Evolutionary conservation across 2,888 invertebrate genomes (phyloP), one percentile per base, ranked within the genome.

Genomic region (Platerodrilus igneus): DNA sequence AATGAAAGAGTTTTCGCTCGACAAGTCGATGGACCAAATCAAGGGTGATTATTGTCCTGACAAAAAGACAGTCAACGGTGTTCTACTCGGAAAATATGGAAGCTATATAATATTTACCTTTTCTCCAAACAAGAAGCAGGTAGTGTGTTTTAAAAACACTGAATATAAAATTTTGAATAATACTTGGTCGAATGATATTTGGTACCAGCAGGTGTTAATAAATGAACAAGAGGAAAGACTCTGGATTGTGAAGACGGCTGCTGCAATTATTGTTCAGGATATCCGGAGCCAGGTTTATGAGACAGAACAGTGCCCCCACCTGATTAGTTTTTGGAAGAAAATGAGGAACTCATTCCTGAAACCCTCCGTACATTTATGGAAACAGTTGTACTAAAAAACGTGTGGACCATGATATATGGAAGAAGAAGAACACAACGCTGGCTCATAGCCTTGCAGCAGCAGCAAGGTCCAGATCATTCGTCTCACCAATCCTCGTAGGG

Each of bases 201-300:
- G 36, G 36, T 35, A 40, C 15, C 8, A 11, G 4, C 15, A 17
- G 9, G 14, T n/a, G n/a, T n/a, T n/a, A n/a, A n/a, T n/a, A 5
- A 22, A 44, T 18, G 21, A 30, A 19, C n/a, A 32, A 20, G 32
- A 50, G 23, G 53, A 54, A 42, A 35, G 47, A 23, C 32, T 34
- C 4, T 32, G 50, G 20, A 33, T 53, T 36, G 45, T 53, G 19
- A 14, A 35, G 10, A 42, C 40, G 35, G 53, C 53, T 11, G 52
- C 48, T 19, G 46, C 41, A 16, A 52, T 53, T 28, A 40, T 54
- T 33, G 9, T 37, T 8, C 50, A 46, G 28, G 48, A 47, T 28
- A 47, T 50, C 14, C 35, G 45, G 2, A 19, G 34, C 7, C 18
- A 27, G 27, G 31, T 41, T 1, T 51, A 52, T 29, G 48, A 45